Evolutionary conservation across 2,888 invertebrate species (phyloP), one percentile per base, ranked within the genome.

Genomic region (Boloria selene): DNA sequence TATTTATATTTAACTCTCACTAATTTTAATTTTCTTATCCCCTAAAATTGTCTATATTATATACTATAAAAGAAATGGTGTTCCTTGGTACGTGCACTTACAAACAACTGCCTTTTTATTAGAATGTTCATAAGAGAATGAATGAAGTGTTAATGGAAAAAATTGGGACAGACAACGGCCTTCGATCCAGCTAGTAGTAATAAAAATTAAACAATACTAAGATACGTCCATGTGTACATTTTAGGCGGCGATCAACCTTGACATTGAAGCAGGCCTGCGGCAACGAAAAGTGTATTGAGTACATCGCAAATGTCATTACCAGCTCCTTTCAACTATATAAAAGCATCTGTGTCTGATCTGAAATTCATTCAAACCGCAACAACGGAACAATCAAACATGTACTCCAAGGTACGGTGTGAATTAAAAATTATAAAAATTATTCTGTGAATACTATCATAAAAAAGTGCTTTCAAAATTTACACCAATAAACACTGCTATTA

Each of bases 371-470:
- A 81, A 82, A 81, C 81, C 79, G 77, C 80, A 81, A 75, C 83
- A 81, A 79, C 85, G 75, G 76, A 77, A 84, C 80, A 83, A 76
- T 80, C 81, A 85, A 89, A 84, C 89, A 90, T 90, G 90, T 91
- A 84, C 85, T 76, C 90, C 78, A 90, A 90, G 90, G 90, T 90
- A 87, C 78, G 71, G 65, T 63, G n/a, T 5, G 26, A 56, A 45
- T 22, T 22, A 16, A 45, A 22, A 22, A 13, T 22, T 26, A 45
- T 45, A 10, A 26, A 3, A 56, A n/a, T 7, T 56, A 26, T 22
- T 54, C 0, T 16, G 10, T 38, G 38, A 38, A 38, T 38, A 38
- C 31, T 38, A 38, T 38, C 1, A 38, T 38, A 38, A 22, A 38
- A 38, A 38, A 38, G 31, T 38, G 31, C 31, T 38, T 38, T 10